Percentiles rank a stretch among this genome's conserved stretches.
phyloP scores from a whole-genome alignment of 2,113 vertebrate species.

The Paraplagusia blochii region DNA sequence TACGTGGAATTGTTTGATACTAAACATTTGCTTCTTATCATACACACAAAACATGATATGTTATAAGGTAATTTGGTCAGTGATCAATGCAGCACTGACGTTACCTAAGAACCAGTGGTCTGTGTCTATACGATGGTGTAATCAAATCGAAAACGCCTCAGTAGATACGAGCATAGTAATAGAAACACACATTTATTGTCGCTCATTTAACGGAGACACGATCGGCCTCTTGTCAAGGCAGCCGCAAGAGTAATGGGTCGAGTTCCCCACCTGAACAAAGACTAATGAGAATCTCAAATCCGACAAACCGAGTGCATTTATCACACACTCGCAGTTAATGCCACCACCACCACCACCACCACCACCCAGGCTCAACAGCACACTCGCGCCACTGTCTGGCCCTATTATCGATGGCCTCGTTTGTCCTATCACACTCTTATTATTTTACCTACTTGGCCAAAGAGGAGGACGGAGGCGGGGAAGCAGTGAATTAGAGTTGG shows the following conservation, averaged over 20 bases:
- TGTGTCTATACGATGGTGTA: not conserved
- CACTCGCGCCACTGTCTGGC: constrained; percentile 35
- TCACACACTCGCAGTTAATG: constrained; percentile 71
- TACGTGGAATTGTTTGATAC: not conserved
- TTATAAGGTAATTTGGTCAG: not conserved
- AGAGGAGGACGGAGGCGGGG: not conserved
- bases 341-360: constrained; percentile 57
- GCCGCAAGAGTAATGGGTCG: constrained; percentile 69
- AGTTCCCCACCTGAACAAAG: constrained; percentile 68
- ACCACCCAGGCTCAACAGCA: constrained; percentile 50
- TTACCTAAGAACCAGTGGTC: not conserved
- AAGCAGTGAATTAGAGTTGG: not conserved
- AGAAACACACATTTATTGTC: constrained; percentile 6
- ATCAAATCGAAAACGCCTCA: constrained; percentile 1
- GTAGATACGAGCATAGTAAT: constrained; percentile 6
- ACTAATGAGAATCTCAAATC: constrained; percentile 80
- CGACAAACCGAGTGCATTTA: constrained; percentile 75
- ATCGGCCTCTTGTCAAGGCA: constrained; percentile 47
- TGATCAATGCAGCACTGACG: not conserved
- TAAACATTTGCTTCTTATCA: not conserved
- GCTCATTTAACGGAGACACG: constrained; percentile 22
- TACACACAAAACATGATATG: too few relatives aligned
- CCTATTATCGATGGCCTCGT: constrained; percentile 47
- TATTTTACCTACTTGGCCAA: constrained; percentile 30
- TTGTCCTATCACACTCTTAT: constrained; percentile 32